Percentiles rank a stretch among this genome's conserved stretches.
phyloP scores from a whole-genome alignment of 2,113 vertebrate species.

The Clinocottus analis region DNA sequence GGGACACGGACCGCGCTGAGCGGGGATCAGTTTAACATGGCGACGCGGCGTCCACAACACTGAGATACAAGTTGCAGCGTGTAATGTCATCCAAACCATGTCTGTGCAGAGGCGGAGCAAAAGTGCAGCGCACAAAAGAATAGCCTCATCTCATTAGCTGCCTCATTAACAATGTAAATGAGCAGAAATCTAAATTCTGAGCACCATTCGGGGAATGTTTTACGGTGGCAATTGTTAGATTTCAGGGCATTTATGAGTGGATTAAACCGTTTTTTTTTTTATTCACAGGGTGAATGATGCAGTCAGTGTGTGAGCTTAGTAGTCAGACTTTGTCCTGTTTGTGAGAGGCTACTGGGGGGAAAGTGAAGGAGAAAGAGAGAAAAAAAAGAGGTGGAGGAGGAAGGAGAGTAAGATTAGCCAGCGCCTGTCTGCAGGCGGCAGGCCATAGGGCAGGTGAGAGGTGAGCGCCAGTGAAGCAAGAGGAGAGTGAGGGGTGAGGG shows the following conservation, averaged over 20 bases:
- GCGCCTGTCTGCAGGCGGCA: slow-evolving; percentile 64
- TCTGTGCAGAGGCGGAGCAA: slow-evolving; percentile 7
- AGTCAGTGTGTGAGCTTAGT: slow-evolving; percentile 40
- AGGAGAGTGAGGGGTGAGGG: slow-evolving; percentile 59
- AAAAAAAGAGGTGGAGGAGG: not conserved
- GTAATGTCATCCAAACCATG: not conserved
- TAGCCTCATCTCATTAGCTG: not conserved
- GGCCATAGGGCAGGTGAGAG: slow-evolving; percentile 79
- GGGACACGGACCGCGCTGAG: slow-evolving; percentile 53
- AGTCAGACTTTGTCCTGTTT: slow-evolving; percentile 43
- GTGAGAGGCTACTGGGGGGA: slow-evolving; percentile 38
- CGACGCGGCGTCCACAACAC: not conserved
- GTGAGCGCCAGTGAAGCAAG: slow-evolving; percentile 72
- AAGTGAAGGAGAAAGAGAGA: slow-evolving; percentile 19
- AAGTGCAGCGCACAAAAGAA: not conserved
- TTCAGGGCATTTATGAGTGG: not conserved
- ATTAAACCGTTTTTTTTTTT: no score
- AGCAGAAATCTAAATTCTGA: slow-evolving; percentile 10
- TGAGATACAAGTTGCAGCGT: not conserved
- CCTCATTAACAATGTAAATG: not conserved
- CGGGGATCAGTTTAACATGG: slow-evolving; percentile 27
- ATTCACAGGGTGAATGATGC: slow-evolving; percentile 34
- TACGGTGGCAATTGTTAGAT: slow-evolving; percentile 12
- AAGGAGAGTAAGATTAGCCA: slow-evolving; percentile 53
- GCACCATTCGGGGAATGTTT: not conserved